phyloP scores from a whole-genome alignment of 2,797 vertebrate genomes.

The Manis crassicaudata region DNA sequence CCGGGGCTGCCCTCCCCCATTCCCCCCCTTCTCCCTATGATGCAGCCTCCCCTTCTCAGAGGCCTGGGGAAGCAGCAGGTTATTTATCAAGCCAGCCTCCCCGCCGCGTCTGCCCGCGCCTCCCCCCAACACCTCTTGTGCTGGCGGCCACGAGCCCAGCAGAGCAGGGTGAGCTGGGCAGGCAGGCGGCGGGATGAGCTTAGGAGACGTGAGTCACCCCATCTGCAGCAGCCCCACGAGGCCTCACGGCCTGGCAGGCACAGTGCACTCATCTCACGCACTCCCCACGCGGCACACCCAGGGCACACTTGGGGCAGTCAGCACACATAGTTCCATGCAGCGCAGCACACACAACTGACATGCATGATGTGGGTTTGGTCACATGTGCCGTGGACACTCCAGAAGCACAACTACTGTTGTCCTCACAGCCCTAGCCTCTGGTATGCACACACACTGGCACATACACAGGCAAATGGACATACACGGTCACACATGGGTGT shows the following conservation, averaged over 20 bases:
- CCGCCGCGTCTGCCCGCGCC: constrained; percentile 52
- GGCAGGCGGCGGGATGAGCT: constrained; percentile 77
- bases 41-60: constrained; percentile 59
- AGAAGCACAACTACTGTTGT: neutral
- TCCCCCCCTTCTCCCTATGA: neutral
- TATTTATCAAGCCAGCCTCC: constrained; percentile 80
- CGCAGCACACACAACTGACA: neutral
- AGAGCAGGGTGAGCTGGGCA: constrained; percentile 80
- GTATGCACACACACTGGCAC: fast-evolving
- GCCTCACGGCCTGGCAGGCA: constrained; percentile 67
- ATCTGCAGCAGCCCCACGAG: constrained; percentile 64
- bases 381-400: neutral
- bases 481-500: neutral
- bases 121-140: constrained; percentile 1
- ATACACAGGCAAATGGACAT: neutral
- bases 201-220: constrained; percentile 81
- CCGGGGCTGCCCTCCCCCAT: constrained; percentile 48
- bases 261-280: constrained; percentile 47
- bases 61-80: constrained; percentile 78
- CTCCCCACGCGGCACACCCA: constrained; percentile 41
- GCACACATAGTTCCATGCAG: neutral
- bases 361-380: neutral
- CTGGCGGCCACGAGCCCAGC: constrained; percentile 76
- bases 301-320: constrained; percentile 23
- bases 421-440: neutral